Conservation (phyloP, 2,113 vertebrate genomes). For the Pelvicachromis taeniatus region DNA sequence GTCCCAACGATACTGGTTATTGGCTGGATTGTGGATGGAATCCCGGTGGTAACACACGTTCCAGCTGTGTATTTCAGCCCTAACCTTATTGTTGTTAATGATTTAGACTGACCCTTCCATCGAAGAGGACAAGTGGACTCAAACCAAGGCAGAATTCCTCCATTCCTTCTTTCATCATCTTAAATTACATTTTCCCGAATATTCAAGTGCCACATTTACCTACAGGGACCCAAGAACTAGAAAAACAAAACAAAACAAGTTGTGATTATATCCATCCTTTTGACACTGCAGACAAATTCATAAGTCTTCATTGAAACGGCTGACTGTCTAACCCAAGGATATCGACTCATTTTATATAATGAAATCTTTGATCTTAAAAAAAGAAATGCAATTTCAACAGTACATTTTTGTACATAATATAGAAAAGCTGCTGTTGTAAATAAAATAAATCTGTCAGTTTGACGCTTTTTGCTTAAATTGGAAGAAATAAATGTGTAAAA, state of each 20-base stretch:
- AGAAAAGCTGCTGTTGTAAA: background rate
- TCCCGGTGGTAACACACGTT: no score
- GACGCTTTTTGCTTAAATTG: background rate
- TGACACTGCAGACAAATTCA: background rate
- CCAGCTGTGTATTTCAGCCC: no score
- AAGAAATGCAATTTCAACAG: background rate
- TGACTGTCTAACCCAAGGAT: background rate
- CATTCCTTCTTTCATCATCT: background rate
- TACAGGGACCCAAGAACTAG: background rate
- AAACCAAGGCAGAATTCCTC: background rate
- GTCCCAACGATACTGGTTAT: no score
- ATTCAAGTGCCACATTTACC: background rate
- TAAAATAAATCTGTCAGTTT: background rate
- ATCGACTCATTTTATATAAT: background rate
- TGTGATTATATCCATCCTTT: background rate
- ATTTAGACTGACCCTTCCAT: background rate
- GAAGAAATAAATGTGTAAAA: background rate
- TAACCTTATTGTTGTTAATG: background rate
- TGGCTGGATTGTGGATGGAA: no score
- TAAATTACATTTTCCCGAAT: background rate
- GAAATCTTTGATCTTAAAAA: background rate
- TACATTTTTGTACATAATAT: background rate
- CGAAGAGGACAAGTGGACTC: background rate
- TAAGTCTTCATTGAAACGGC: background rate
- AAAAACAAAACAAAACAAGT: background rate